phyloP scores from a whole-genome alignment of 2,113 vertebrate species.

The Corythornis vintsioides region DNA sequence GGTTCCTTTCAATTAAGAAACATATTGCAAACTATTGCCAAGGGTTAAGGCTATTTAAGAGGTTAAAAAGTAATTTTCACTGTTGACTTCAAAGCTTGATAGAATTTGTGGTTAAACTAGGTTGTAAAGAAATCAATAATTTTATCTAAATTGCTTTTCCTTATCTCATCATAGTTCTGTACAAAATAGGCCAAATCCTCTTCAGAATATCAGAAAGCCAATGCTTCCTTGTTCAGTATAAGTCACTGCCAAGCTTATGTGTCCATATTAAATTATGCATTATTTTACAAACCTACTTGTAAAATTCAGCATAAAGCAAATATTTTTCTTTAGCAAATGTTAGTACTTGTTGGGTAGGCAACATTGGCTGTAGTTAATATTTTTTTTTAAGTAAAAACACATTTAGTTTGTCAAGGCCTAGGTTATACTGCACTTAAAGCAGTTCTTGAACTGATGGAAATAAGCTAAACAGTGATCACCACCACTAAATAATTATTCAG shows the following conservation, averaged over 20 bases:
- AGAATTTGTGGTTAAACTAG: slow-evolving; percentile 31
- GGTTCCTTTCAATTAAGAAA: not conserved
- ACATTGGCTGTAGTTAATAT: not conserved
- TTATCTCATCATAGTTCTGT: slow-evolving; percentile 44
- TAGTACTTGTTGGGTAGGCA: not conserved
- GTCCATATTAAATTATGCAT: not conserved
- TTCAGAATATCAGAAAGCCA: not conserved
- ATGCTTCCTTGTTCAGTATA: not conserved
- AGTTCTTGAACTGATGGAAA: not conserved
- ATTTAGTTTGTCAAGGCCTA: not conserved
- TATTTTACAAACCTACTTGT: not conserved
- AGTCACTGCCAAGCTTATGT: not conserved
- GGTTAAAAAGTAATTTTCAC: not conserved
- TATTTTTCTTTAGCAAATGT: not conserved
- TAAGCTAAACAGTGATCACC: not conserved
- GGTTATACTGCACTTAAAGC: not conserved
- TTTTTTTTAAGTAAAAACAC: not conserved
- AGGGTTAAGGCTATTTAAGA: not conserved
- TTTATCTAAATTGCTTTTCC: slow-evolving; percentile 66
- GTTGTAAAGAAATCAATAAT: slow-evolving; percentile 49
- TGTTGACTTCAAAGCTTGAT: not conserved
- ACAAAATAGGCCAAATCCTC: slow-evolving; percentile 2
- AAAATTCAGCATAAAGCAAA: not conserved
- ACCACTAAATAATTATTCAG: not conserved
- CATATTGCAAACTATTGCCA: not conserved